Evolutionary conservation across 2,888 invertebrate species (phyloP).

Genomic region (Allophyes oxyacanthae): DNA sequence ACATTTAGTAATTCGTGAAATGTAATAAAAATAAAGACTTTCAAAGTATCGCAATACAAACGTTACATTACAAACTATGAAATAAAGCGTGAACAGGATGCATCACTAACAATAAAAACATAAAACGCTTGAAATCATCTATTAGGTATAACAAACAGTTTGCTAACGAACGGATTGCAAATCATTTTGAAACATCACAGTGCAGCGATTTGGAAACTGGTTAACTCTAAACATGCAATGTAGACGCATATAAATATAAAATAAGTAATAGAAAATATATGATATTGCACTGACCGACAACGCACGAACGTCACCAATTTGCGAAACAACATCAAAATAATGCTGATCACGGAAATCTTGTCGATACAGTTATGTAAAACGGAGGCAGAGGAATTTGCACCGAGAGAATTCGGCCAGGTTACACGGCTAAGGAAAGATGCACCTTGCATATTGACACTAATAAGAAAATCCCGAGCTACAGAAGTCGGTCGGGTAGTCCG

Average conservation of each 20-base stretch:
- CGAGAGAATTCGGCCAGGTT: slow-evolving; percentile 44
- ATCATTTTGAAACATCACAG: slow-evolving; percentile 34
- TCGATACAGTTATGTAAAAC: slow-evolving; percentile 54
- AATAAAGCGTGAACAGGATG: slow-evolving; percentile 14
- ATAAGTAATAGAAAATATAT: slow-evolving; percentile 5
- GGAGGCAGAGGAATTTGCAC: slow-evolving; percentile 35
- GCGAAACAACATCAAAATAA: slow-evolving; percentile 26
- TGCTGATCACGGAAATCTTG: slow-evolving; percentile 39
- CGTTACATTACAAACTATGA: slow-evolving; percentile 2
- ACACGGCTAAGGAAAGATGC: slow-evolving; percentile 19
- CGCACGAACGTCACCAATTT: slow-evolving; percentile 8
- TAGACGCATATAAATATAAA: slow-evolving; percentile 16
- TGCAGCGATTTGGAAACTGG: slow-evolving; percentile 32
- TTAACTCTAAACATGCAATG: slow-evolving; percentile 24
- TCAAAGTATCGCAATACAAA: neutral
- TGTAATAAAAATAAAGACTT: slow-evolving; percentile 5
- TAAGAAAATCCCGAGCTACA: neutral
- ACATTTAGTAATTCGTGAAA: neutral
- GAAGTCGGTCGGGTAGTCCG: slow-evolving; percentile 12
- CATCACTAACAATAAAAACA: slow-evolving; percentile 28
- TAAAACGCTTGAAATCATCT: slow-evolving; percentile 33
- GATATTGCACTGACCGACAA: slow-evolving; percentile 13
- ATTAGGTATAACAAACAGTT: neutral
- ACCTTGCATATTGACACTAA: neutral
- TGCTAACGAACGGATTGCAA: slow-evolving; percentile 23